Percentiles rank a stretch among this genome's conserved stretches.
Evolutionary conservation across 1,140 invertebrate species (phyloP).

Genomic region (Anastrepha obliqua): DNA sequence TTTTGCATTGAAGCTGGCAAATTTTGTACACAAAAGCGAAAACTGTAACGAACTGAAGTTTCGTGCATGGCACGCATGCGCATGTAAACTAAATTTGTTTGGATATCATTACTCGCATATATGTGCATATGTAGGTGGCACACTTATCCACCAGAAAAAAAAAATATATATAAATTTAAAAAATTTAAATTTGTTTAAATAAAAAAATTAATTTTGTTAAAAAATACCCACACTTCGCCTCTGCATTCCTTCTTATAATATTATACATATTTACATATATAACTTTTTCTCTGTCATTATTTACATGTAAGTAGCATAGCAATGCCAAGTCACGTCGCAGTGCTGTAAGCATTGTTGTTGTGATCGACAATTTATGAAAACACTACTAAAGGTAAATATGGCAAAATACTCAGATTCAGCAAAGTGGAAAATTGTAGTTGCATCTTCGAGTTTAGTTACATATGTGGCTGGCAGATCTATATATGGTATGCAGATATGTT

Average conservation of each 20-base stretch:
- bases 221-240: too few relatives aligned
- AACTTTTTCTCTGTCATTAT: not conserved
- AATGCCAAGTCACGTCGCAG: not conserved
- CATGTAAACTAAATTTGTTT: not conserved
- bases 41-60: not conserved
- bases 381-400: not conserved
- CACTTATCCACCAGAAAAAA: not conserved
- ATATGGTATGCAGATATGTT: too few relatives aligned
- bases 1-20: not conserved
- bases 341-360: not conserved
- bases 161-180: too few relatives aligned
- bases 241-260: too few relatives aligned
- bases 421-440: too few relatives aligned
- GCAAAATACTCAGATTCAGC: not conserved
- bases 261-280: not conserved
- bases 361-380: not conserved
- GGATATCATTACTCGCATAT: not conserved
- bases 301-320: not conserved
- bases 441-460: too few relatives aligned
- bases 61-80: constrained; percentile 19
- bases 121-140: not conserved
- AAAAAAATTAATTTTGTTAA: too few relatives aligned
- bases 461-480: too few relatives aligned
- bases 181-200: too few relatives aligned
- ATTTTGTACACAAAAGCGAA: not conserved